phyloP scores from a whole-genome alignment of 2,113 vertebrate species.

The Erpornis zantholeuca region DNA sequence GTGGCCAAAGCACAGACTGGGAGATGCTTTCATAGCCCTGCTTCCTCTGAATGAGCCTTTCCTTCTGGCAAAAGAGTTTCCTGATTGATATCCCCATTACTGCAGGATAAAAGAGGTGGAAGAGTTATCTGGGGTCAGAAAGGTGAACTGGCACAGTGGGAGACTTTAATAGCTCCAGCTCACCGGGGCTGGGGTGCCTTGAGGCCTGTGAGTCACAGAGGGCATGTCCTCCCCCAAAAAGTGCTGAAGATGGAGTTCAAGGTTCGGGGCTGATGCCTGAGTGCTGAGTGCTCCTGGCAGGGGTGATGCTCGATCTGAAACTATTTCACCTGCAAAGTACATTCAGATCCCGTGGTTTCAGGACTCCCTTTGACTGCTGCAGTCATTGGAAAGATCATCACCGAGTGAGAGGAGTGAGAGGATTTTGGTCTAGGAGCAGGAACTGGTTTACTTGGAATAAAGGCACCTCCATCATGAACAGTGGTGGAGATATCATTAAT shows the following conservation, averaged over 20 bases:
- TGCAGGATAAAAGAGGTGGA: background rate
- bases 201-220: background rate
- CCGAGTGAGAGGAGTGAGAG: rapidly evolving
- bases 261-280: rapidly evolving
- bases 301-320: background rate
- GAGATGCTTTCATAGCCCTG: background rate
- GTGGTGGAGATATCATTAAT: background rate
- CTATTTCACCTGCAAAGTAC: background rate
- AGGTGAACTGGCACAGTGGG: background rate
- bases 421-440: background rate
- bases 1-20: background rate
- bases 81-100: background rate
- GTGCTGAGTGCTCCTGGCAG: background rate
- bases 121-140: background rate
- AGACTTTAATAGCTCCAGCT: background rate
- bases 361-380: background rate
- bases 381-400: background rate
- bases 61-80: background rate
- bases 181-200: rapidly evolving
- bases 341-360: background rate
- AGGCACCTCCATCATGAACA: background rate
- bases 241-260: background rate
- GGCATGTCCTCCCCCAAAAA: background rate
- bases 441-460: background rate
- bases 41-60: background rate